phyloP scores from a whole-genome alignment of 2,113 vertebrate species.

The Chaetodon trifascialis region DNA sequence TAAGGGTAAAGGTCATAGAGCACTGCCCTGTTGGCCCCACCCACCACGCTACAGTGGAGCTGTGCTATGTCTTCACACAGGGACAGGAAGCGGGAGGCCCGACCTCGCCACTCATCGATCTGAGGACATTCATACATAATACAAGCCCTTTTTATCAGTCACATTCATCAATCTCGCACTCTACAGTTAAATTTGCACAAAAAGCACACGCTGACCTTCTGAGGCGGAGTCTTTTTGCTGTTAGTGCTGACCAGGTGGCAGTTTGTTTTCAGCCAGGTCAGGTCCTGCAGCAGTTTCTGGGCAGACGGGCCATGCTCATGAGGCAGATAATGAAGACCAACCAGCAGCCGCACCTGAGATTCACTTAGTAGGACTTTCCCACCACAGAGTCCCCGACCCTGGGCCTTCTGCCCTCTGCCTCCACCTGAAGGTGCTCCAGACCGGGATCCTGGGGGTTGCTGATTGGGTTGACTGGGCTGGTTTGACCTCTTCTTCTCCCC shows the following conservation, averaged over 20 bases:
- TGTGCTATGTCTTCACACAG: constrained; percentile 82
- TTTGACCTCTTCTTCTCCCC: constrained; percentile 51
- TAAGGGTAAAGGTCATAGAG: constrained; percentile 92
- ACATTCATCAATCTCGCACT: not conserved
- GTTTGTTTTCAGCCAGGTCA: constrained; percentile 87
- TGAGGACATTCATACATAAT: constrained; percentile 36
- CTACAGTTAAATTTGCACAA: not conserved
- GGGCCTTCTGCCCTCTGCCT: constrained; percentile 64
- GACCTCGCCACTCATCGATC: constrained; percentile 80
- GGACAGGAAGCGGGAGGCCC: constrained; percentile 81
- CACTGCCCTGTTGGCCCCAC: constrained; percentile 81
- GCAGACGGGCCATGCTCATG: constrained; percentile 86
- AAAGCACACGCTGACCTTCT: constrained; percentile 75
- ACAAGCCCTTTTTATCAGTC: not conserved
- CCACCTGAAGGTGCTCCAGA: constrained; percentile 37
- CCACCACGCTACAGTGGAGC: constrained; percentile 87
- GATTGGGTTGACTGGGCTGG: constrained; percentile 36
- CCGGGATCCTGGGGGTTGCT: constrained; percentile 52
- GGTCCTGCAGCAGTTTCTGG: constrained; percentile 84
- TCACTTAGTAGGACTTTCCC: constrained; percentile 82
- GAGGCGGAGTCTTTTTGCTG: constrained; percentile 79
- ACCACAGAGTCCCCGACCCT: constrained; percentile 58
- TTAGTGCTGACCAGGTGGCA: constrained; percentile 82
- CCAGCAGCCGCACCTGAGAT: constrained; percentile 85
- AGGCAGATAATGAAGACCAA: constrained; percentile 89